Percentiles rank a stretch among this genome's conserved stretches.
Evolutionary conservation across 2,113 vertebrate species (phyloP).

Genomic region (Colistium nudipinnis): DNA sequence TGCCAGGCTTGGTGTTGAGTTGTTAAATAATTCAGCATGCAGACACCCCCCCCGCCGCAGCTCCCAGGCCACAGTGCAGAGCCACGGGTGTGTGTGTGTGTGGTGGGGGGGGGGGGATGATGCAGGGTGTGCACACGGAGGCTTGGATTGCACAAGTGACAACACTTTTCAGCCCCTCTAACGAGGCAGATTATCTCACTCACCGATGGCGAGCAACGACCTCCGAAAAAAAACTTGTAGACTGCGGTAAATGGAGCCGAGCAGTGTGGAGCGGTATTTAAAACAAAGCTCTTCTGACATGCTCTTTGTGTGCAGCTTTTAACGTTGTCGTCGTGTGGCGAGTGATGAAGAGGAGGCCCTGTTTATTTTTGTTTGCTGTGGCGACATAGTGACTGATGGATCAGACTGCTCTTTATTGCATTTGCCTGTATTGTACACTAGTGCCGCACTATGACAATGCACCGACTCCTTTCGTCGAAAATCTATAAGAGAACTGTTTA

Average conservation of each 20-base stretch:
- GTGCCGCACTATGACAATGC: slow-evolving; percentile 17
- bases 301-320: slow-evolving; percentile 10
- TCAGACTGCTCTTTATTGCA: slow-evolving; percentile 27
- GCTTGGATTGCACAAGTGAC: slow-evolving; percentile 13
- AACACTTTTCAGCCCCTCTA: neutral
- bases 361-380: slow-evolving; percentile 40
- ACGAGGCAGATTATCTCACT: neutral
- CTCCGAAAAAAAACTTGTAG: slow-evolving; percentile 10
- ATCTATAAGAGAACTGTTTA: slow-evolving; percentile 24
- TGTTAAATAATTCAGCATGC: slow-evolving; percentile 64
- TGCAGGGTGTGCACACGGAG: slow-evolving; percentile 1
- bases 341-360: slow-evolving; percentile 17
- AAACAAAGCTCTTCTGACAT: slow-evolving; percentile 8
- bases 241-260: neutral
- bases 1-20: slow-evolving; percentile 40
- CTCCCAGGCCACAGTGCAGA: slow-evolving; percentile 25
- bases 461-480: slow-evolving; percentile 1
- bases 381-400: slow-evolving; percentile 41
- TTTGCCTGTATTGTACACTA: slow-evolving; percentile 38
- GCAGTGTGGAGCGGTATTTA: neutral
- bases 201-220: neutral
- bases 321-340: slow-evolving; percentile 5
- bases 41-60: slow-evolving; percentile 36
- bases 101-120: slow-evolving; percentile 19
- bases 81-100: neutral